These are phyloP conservation scores for Eilema sororculum DNA, from an alignment of 2,888 invertebrate genomes.

Conservation along the genomic window DNA sequence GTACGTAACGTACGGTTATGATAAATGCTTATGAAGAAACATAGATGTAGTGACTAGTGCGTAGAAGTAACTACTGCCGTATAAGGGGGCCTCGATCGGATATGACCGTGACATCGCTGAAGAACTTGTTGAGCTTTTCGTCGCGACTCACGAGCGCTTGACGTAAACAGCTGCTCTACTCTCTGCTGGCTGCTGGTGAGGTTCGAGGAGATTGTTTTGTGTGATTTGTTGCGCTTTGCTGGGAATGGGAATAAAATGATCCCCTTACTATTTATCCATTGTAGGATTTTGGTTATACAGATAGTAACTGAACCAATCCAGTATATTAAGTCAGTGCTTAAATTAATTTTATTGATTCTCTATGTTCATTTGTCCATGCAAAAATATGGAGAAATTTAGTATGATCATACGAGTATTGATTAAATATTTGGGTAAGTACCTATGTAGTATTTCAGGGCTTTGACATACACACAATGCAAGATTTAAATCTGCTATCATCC, in stretches of 20 bases:
- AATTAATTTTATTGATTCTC: too few species aligned
- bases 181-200: conserved; percentile 1
- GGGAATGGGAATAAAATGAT: too few species aligned
- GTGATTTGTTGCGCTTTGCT: too few species aligned
- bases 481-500: too few species aligned
- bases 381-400: not conserved
- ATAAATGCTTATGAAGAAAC: conserved; percentile 22
- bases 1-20: not conserved
- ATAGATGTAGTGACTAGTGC: not conserved
- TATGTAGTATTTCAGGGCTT: too few species aligned
- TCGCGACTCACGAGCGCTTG: conserved; percentile 15
- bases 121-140: conserved; percentile 41
- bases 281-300: too few species aligned
- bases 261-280: not conserved
- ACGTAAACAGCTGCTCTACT: conserved; percentile 26
- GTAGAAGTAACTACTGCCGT: conserved; percentile 3
- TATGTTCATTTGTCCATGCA: not conserved
- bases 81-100: not conserved
- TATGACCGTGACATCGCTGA: not conserved
- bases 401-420: not conserved
- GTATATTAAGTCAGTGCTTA: not conserved
- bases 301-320: too few species aligned
- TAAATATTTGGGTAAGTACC: too few species aligned
- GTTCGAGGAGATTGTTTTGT: conserved; percentile 21
- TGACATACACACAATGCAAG: too few species aligned